Conservation (phyloP, 2,113 vertebrate genomes). For the Plecturocebus donacophilus region DNA sequence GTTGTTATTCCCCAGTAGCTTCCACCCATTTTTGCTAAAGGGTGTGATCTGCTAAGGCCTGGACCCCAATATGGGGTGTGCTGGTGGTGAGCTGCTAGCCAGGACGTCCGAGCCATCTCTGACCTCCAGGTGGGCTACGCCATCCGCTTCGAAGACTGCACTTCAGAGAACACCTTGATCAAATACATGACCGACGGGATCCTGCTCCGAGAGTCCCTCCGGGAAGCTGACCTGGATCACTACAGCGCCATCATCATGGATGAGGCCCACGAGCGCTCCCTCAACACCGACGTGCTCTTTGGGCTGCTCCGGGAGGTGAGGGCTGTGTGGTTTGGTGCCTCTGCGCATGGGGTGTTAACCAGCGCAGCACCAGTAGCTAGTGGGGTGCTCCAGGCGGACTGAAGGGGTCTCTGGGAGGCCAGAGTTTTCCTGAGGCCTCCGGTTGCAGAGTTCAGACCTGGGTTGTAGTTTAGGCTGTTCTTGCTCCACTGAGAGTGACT, state of each 20-base stretch:
- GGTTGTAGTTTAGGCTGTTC: not conserved
- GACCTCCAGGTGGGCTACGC: slow-evolving; percentile 94
- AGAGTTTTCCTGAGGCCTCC: not conserved
- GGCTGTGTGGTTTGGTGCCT: not conserved
- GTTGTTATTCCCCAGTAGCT: too few species aligned
- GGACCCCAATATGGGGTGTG: not conserved
- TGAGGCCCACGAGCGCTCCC: slow-evolving; percentile 96
- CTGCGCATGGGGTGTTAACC: not conserved
- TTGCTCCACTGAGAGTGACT: not conserved
- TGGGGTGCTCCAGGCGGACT: not conserved
- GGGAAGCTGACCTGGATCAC: slow-evolving; percentile 97
- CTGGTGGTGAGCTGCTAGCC: accelerated
- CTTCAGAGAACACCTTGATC: slow-evolving; percentile 95
- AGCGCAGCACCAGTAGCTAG: not conserved
- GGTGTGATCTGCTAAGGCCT: not conserved
- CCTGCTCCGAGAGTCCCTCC: slow-evolving; percentile 96
- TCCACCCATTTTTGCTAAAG: not conserved
- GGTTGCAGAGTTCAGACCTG: not conserved
- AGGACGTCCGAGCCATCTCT: not conserved
- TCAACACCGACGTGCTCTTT: slow-evolving; percentile 98
- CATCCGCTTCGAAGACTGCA: slow-evolving; percentile 99
- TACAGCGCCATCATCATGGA: slow-evolving; percentile 99
- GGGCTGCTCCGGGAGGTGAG: slow-evolving; percentile 96
- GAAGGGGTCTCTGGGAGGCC: not conserved
- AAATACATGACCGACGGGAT: slow-evolving; percentile 99